Conservation (phyloP, 2,797 vertebrate species). For the Psittacula echo region DNA sequence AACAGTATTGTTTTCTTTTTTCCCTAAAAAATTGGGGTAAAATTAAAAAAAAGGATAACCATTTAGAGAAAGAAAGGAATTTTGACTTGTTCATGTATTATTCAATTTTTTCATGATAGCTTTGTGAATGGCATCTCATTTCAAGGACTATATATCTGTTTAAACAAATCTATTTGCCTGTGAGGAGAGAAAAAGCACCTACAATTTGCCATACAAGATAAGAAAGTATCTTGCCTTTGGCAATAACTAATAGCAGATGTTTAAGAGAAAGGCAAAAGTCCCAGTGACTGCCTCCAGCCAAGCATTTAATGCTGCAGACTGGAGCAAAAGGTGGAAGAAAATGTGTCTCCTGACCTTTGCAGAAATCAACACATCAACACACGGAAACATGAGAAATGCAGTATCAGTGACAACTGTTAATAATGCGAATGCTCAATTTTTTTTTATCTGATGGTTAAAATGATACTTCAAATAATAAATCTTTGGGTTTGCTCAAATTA, state of each 20-base stretch:
- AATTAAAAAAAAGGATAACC: neutral
- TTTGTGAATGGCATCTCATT: neutral
- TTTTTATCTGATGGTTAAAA: neutral
- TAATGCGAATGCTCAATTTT: neutral
- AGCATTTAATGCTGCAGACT: neutral
- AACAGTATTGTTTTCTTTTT: neutral
- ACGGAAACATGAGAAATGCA: neutral
- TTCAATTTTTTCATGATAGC: neutral
- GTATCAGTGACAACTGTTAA: neutral
- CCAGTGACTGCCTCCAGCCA: neutral
- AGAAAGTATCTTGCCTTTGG: neutral
- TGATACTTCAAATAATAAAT: neutral
- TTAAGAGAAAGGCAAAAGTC: conserved; percentile 1
- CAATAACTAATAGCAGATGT: neutral
- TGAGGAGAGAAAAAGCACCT: neutral
- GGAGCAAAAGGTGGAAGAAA: neutral
- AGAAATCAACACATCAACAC: neutral
- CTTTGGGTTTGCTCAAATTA: neutral
- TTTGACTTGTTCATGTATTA: neutral
- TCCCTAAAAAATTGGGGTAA: accelerated
- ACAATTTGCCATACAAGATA: neutral
- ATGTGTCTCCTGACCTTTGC: neutral
- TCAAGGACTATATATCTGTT: neutral
- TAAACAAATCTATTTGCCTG: neutral
- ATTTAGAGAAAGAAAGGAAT: neutral